These are phyloP conservation scores for Tetheella fluctuosa DNA, from an alignment of 2,888 invertebrate species.

Conservation along the genomic window DNA sequence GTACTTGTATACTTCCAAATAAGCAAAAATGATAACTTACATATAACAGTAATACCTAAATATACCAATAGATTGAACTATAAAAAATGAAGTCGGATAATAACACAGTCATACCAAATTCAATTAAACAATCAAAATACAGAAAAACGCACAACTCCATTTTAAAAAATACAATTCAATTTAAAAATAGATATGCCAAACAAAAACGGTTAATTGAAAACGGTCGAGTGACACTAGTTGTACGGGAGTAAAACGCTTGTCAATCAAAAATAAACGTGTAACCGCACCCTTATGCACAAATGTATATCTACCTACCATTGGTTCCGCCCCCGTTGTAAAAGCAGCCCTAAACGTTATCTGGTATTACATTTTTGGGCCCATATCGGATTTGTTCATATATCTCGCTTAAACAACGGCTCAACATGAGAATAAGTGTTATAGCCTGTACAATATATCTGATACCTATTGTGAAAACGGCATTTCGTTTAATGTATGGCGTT, in stretches of 20 bases:
- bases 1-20: too few species aligned
- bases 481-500: neutral
- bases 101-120: neutral
- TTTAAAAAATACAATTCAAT: neutral
- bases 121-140: neutral
- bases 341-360: slow-evolving; percentile 6
- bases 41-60: too few species aligned
- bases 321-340: neutral
- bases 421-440: neutral
- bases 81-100: too few species aligned
- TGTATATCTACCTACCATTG: neutral
- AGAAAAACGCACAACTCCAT: neutral
- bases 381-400: slow-evolving; percentile 3
- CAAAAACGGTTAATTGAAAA: slow-evolving; percentile 5
- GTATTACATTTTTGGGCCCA: neutral
- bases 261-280: slow-evolving; percentile 2
- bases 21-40: too few species aligned
- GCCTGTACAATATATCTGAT: neutral
- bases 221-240: slow-evolving; percentile 2
- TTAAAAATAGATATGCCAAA: neutral
- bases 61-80: too few species aligned
- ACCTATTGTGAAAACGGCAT: neutral
- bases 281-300: neutral
- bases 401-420: slow-evolving; percentile 5
- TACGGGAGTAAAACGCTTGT: neutral